Conservation (phyloP, 2,113 vertebrate species). For the Mirounga angustirostris region DNA sequence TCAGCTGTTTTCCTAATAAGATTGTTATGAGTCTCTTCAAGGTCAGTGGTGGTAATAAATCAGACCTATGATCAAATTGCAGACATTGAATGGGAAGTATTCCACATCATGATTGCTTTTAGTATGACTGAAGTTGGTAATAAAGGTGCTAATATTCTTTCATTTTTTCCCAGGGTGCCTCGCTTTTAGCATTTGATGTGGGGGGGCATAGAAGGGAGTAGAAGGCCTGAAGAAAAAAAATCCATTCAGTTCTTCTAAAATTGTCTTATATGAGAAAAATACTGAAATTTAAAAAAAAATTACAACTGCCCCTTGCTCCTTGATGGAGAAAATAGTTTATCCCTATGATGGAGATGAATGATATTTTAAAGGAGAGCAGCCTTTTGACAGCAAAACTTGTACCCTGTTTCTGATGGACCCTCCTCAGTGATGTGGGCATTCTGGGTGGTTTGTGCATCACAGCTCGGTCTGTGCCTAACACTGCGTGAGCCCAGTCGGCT, state of each 20-base stretch:
- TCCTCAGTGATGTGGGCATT: not conserved
- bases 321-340: not conserved
- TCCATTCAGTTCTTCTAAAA: not conserved
- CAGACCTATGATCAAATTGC: not conserved
- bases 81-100: not conserved
- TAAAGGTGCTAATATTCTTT: slow-evolving; percentile 20
- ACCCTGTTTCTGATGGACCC: not conserved
- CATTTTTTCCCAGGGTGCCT: not conserved
- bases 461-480: not conserved
- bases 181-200: not conserved
- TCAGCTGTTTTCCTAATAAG: not conserved
- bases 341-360: not conserved
- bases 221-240: not conserved
- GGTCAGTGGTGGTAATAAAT: not conserved
- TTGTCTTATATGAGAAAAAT: slow-evolving; percentile 8
- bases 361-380: not conserved
- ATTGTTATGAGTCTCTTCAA: not conserved
- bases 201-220: not conserved
- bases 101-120: not conserved
- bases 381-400: not conserved
- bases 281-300: not conserved
- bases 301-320: not conserved
- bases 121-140: not conserved
- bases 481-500: not conserved
- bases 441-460: too few relatives aligned